A percentile compares a stretch with the other conserved stretches of the same genome.
phyloP scores from a whole-genome alignment of 1,140 invertebrate genomes.

The Pogonomyrmex barbatus region DNA sequence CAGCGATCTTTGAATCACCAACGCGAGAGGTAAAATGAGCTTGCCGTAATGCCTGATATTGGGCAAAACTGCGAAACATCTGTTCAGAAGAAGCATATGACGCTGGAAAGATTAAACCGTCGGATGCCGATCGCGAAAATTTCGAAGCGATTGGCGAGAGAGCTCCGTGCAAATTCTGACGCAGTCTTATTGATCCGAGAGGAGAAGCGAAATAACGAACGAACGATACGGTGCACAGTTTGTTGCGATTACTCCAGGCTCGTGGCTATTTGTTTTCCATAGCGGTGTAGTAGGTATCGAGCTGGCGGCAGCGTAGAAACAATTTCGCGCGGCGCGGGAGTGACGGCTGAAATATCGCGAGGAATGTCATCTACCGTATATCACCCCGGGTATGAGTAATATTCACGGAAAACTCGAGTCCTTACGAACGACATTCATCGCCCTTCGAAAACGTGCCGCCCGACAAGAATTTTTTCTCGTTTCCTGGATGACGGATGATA shows the following conservation, averaged over 20 bases:
- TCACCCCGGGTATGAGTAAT: slow-evolving; percentile 47
- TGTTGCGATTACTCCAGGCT: slow-evolving; percentile 57
- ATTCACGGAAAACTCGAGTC: slow-evolving; percentile 26
- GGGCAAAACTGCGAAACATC: slow-evolving; percentile 27
- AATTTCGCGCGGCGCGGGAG: slow-evolving; percentile 50
- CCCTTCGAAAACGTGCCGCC: slow-evolving; percentile 26
- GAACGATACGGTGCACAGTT: slow-evolving; percentile 50
- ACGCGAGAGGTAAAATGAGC: slow-evolving; percentile 25
- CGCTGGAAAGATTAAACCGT: slow-evolving; percentile 8
- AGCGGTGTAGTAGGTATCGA: slow-evolving; percentile 40
- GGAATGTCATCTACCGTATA: slow-evolving; percentile 58
- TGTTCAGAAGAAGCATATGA: slow-evolving; percentile 10
- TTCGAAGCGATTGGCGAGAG: slow-evolving; percentile 9
- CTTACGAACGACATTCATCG: slow-evolving; percentile 58
- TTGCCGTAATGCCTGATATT: slow-evolving; percentile 20
- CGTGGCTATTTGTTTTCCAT: slow-evolving; percentile 60
- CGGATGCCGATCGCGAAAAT: slow-evolving; percentile 34
- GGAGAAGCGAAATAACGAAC: slow-evolving; percentile 41
- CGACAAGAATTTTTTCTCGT: slow-evolving; percentile 35
- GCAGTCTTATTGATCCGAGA: slow-evolving; percentile 59
- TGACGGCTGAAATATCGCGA: slow-evolving; percentile 59
- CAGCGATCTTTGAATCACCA: not conserved
- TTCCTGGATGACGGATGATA: not conserved
- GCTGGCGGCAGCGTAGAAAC: slow-evolving; percentile 47
- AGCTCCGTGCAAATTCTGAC: slow-evolving; percentile 28